phyloP scores from a whole-genome alignment of 2,888 invertebrate species.

The Diabrotica balteata region DNA sequence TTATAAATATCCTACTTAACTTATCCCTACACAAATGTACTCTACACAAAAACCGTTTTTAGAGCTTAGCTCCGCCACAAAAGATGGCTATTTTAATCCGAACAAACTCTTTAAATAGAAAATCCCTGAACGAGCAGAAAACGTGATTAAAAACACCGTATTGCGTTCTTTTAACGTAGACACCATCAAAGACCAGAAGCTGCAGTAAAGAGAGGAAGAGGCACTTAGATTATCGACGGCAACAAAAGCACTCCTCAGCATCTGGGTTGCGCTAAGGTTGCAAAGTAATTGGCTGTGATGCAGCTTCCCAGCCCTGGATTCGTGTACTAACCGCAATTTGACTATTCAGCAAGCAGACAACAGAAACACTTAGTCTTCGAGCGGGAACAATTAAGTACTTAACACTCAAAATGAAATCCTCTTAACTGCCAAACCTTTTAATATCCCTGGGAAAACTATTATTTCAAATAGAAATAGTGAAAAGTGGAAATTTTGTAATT shows the following conservation, averaged over 20 bases:
- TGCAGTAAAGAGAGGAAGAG: constrained; percentile 17
- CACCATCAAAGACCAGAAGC: constrained; percentile 10
- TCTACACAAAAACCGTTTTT: too few species aligned
- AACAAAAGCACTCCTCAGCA: constrained; percentile 22
- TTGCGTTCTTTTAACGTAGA: constrained; percentile 10
- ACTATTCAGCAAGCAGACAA: constrained; percentile 28
- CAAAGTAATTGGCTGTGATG: constrained; percentile 26
- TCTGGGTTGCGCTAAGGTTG: constrained; percentile 26
- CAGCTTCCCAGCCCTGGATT: constrained; percentile 19
- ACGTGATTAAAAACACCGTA: constrained; percentile 18
- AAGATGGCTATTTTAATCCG: neutral
- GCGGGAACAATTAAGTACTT: constrained; percentile 27
- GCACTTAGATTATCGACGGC: constrained; percentile 22
- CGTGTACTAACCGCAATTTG: constrained; percentile 24
- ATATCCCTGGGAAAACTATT: constrained; percentile 19
- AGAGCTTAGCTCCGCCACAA: too few species aligned
- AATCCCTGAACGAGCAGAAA: constrained; percentile 2
- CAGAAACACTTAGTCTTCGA: constrained; percentile 25
- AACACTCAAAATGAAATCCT: constrained; percentile 24
- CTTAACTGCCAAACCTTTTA: constrained; percentile 22
- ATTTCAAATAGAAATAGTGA: constrained; percentile 5
- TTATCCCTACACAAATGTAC: too few species aligned
- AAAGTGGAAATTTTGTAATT: constrained; percentile 4
- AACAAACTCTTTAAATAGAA: neutral
- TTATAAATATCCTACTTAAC: too few species aligned